A percentile compares a stretch with the other conserved stretches of the same genome.
These are phyloP conservation scores for Cerceris rybyensis DNA, from an alignment of 2,888 invertebrate species.

Conservation along the genomic window DNA sequence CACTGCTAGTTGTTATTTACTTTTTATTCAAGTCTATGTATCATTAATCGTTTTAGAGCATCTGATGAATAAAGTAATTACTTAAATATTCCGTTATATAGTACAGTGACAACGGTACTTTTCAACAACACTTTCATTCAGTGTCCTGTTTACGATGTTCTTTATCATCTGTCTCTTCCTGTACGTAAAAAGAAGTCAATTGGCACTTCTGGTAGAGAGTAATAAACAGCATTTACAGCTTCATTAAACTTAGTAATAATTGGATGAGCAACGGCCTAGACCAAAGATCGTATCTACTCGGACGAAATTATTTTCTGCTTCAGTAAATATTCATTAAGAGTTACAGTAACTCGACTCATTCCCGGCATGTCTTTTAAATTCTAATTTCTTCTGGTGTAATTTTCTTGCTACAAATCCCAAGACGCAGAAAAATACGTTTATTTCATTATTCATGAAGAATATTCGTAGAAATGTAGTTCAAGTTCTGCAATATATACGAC, in stretches of 20 bases:
- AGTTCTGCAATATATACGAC: no score
- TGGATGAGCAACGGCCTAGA: constrained; percentile 2
- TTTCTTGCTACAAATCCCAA: neutral
- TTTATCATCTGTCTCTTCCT: neutral
- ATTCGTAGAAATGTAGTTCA: no score
- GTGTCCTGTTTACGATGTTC: no score
- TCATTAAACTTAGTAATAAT: constrained; percentile 6
- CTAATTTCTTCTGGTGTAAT: constrained; percentile 41
- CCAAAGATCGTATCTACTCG: neutral
- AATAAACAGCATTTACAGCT: constrained; percentile 19
- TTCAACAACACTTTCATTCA: no score
- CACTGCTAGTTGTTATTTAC: no score
- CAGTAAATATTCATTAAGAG: constrained; percentile 58
- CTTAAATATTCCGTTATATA: no score
- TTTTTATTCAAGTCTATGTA: no score
- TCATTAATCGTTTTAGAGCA: no score
- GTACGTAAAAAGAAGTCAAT: neutral
- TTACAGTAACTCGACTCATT: constrained; percentile 44
- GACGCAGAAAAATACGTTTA: neutral
- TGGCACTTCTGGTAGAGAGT: constrained; percentile 7
- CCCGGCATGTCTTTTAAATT: constrained; percentile 35
- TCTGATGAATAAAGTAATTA: no score
- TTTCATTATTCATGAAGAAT: neutral
- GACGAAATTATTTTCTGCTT: constrained; percentile 33
- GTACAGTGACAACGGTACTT: no score